Evolutionary conservation across 2,113 vertebrate genomes (phyloP).

Genomic region (Procavia capensis): DNA sequence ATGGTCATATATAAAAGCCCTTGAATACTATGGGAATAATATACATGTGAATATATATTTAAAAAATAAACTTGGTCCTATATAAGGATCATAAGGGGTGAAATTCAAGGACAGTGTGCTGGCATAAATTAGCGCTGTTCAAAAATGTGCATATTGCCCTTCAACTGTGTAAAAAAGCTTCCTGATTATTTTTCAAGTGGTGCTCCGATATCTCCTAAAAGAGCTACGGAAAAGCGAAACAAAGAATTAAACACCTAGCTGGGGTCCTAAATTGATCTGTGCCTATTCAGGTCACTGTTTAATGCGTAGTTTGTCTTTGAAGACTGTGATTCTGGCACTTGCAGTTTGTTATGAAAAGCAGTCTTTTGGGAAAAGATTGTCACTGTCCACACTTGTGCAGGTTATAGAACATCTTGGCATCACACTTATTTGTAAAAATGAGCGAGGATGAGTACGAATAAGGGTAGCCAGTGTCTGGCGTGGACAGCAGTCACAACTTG

Average conservation of each 20-base stretch:
- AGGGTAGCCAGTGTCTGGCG: not conserved
- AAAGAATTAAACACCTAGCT: not conserved
- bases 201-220: not conserved
- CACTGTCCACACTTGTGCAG: not conserved
- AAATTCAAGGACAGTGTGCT: not conserved
- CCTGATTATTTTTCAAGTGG: conserved; percentile 35
- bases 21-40: not conserved
- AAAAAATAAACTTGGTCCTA: not conserved
- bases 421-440: not conserved
- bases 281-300: not conserved
- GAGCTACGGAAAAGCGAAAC: not conserved
- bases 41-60: not conserved
- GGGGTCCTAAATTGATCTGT: not conserved
- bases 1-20: not conserved
- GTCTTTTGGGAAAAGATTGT: not conserved
- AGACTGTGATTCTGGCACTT: not conserved
- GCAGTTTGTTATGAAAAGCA: conserved; percentile 29
- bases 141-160: not conserved
- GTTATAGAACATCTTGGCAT: not conserved
- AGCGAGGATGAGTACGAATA: not conserved
- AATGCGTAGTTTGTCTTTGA: conserved; percentile 56
- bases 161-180: not conserved
- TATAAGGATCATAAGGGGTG: not conserved
- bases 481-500: not conserved
- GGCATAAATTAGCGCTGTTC: not conserved